Percentiles rank a stretch among this genome's conserved stretches.
Conservation (phyloP, 2,113 vertebrate genomes). For the Pteropus alecto region DNA sequence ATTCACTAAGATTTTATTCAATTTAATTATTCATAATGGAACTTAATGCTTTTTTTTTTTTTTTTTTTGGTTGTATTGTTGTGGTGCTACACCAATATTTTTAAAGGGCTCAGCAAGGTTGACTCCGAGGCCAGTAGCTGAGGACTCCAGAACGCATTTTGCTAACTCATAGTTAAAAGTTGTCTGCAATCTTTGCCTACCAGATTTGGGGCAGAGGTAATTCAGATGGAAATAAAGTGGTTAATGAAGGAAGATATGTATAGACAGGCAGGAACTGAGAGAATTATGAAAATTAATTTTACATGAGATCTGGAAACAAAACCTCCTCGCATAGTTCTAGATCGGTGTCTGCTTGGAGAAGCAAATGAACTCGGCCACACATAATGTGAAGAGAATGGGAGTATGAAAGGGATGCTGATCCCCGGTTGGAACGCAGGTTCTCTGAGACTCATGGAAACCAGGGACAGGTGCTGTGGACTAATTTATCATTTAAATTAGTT, state of each 20-base stretch:
- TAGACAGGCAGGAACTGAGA: slow-evolving; percentile 79
- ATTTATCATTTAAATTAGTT: slow-evolving; percentile 52
- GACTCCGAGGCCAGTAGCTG: not conserved
- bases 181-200: slow-evolving; percentile 47
- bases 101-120: not conserved
- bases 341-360: slow-evolving; percentile 73
- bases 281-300: slow-evolving; percentile 85
- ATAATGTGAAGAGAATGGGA: not conserved
- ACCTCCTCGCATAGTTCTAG: slow-evolving; percentile 76
- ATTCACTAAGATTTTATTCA: slow-evolving; percentile 57
- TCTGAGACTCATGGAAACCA: slow-evolving; percentile 56
- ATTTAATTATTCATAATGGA: slow-evolving; percentile 72
- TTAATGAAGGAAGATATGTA: slow-evolving; percentile 77
- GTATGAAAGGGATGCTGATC: not conserved
- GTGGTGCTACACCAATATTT: slow-evolving; percentile 16
- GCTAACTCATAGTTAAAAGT: slow-evolving; percentile 24
- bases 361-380: slow-evolving; percentile 69
- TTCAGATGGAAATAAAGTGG: slow-evolving; percentile 79
- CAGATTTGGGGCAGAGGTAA: slow-evolving; percentile 35
- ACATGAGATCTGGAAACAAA: slow-evolving; percentile 82
- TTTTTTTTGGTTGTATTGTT: not conserved
- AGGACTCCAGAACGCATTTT: not conserved
- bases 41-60: slow-evolving; percentile 22
- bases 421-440: not conserved
- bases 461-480: slow-evolving; percentile 44